Conservation (phyloP, 2,797 vertebrate species). For the Pseudochirops cupreus region DNA sequence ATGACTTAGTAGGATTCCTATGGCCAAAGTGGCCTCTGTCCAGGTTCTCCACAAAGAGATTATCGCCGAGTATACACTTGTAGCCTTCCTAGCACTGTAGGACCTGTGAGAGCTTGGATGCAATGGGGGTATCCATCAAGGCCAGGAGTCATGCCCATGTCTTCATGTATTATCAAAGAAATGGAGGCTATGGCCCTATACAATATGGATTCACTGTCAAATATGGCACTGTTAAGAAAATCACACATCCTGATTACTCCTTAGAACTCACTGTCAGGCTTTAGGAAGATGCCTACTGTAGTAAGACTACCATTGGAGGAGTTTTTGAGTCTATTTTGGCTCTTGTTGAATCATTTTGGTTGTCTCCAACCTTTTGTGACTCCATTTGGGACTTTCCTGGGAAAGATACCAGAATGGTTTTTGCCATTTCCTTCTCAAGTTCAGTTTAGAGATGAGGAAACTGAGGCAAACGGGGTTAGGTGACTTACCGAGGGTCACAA, state of each 20-base stretch:
- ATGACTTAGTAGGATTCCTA: background rate
- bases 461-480: background rate
- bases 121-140: background rate
- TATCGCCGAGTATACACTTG: fast-evolving
- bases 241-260: background rate
- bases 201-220: background rate
- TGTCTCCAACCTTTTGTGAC: background rate
- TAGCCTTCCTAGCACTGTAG: background rate
- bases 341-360: background rate
- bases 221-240: background rate
- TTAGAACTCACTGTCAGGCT: background rate
- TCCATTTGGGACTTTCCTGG: background rate
- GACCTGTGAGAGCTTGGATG: background rate
- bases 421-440: background rate
- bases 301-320: background rate
- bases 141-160: background rate
- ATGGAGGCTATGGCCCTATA: background rate
- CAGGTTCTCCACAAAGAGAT: background rate
- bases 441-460: background rate
- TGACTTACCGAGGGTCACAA: too few species aligned
- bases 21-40: background rate
- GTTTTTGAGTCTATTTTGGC: background rate
- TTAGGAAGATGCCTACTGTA: background rate
- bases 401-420: background rate
- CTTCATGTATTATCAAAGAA: background rate